Percentiles rank a stretch among this genome's conserved stretches.
Conservation (phyloP, 2,888 invertebrate species). For the Drosophila hamatofila region DNA sequence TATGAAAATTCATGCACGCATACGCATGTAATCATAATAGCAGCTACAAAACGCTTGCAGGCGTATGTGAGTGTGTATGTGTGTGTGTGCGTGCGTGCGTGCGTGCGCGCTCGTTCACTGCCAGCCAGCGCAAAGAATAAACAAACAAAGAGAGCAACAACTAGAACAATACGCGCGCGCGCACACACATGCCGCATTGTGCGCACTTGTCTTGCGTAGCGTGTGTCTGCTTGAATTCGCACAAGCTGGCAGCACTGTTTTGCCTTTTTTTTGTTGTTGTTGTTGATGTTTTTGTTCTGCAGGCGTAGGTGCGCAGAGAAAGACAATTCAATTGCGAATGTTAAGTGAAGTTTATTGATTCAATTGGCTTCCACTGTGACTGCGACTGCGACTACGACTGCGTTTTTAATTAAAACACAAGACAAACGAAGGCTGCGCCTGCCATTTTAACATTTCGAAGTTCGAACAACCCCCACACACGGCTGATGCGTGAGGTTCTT, state of each 20-base stretch:
- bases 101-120: not conserved
- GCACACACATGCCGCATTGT: slow-evolving; percentile 20
- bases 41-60: slow-evolving; percentile 44
- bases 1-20: slow-evolving; percentile 1
- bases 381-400: slow-evolving; percentile 4
- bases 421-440: slow-evolving; percentile 14
- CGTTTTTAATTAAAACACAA: slow-evolving; percentile 16
- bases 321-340: slow-evolving; percentile 61
- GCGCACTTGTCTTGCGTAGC: slow-evolving; percentile 34
- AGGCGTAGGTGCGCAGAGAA: slow-evolving; percentile 45
- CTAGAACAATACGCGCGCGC: slow-evolving; percentile 21
- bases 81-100: not conserved
- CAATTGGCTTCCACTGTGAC: slow-evolving; percentile 49
- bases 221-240: slow-evolving; percentile 10
- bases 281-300: slow-evolving; percentile 7
- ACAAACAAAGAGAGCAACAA: slow-evolving; percentile 12
- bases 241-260: slow-evolving; percentile 33
- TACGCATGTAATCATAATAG: slow-evolving; percentile 23
- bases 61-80: slow-evolving; percentile 12
- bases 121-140: not conserved
- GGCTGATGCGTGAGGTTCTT: slow-evolving; percentile 53
- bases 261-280: not conserved
- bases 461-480: slow-evolving; percentile 15
- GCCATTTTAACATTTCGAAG: not conserved
- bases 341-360: slow-evolving; percentile 71